Base-by-base conservation (phyloP, 2,888 invertebrate genomes). In the Leptinotarsa haldemani region DNA sequence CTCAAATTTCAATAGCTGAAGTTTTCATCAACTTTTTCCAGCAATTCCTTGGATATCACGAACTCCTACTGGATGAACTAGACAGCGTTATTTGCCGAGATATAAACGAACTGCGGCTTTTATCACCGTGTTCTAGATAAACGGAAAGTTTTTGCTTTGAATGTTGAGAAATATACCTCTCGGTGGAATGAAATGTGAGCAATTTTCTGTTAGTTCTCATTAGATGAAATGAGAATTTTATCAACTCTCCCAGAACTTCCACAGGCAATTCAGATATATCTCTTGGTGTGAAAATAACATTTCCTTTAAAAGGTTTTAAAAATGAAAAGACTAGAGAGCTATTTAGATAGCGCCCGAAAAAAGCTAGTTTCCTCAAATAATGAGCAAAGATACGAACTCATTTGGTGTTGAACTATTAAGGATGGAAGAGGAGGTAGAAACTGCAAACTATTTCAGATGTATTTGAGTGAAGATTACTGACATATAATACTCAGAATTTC, bases 291-390 rank as follows among this genome's bases (percentile, higher is more conserved):
- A 73, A 65, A 73, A 73, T 69, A 73, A 30, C 58, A 65, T 69
- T 69, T 48, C 20, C 20, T 48, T 73, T 22, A 20, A 65, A 73
- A 50, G 65, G 73, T 48, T 73, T 65, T 50, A 69, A 72, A 75
- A 72, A 71, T 69, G 65, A 61, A 66, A 63, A 72, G 72, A 47
- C 25, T 63, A 20, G 47, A 65, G 56, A 50, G 72, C 69, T 72
- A 69, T 75, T 75, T 66, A 72, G 74, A 69, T 75, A 71, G 69
- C 65, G 71, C 69, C 65, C 56, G 64, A 71, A 74, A 74, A 65
- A 73, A 65, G 73, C 40, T n/a, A 52, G 52, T 52, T 52, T 52
- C n/a, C 52, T n/a, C 52, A 15, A 7, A 52, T 52, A n/a, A 52
- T 4, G 52, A 52, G 15, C 16, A 50, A 7, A 40, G 30, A 40